A percentile compares a stretch with the other conserved stretches of the same genome.
Conservation (phyloP, 2,888 invertebrate species). For the Rhingia campestris region DNA sequence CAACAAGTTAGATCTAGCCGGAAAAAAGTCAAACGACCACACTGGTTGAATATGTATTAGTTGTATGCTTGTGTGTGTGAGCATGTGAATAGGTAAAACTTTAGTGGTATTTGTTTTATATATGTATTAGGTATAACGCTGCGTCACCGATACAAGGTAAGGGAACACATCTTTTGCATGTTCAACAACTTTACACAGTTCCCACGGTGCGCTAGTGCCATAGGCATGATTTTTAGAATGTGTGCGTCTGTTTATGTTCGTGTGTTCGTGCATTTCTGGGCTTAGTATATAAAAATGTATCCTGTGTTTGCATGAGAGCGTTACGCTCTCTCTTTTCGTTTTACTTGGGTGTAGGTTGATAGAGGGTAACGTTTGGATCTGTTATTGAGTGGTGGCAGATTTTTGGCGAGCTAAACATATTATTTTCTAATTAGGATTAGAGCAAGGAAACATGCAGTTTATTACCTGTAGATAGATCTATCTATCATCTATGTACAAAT, state of each 20-base stretch:
- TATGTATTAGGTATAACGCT: too few relatives aligned
- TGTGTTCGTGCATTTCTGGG: neutral
- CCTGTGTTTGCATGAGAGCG: constrained; percentile 4
- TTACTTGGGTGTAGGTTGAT: constrained; percentile 31
- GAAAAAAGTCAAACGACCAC: too few relatives aligned
- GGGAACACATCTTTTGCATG: constrained; percentile 21
- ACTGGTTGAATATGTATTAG: too few relatives aligned
- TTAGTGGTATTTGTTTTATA: too few relatives aligned
- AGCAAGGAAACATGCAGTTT: constrained; percentile 5
- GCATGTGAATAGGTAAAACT: too few relatives aligned
- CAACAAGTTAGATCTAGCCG: too few relatives aligned
- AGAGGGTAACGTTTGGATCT: constrained; percentile 36
- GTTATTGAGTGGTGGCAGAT: constrained; percentile 26
- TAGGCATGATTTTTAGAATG: neutral
- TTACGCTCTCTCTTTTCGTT: neutral
- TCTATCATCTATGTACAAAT: neutral
- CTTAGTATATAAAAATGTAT: constrained; percentile 1
- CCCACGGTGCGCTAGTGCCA: neutral
- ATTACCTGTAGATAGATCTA: neutral
- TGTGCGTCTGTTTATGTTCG: neutral
- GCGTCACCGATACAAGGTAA: constrained; percentile 24
- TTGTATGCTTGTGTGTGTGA: too few relatives aligned
- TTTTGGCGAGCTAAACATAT: constrained; percentile 29
- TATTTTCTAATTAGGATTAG: constrained; percentile 15
- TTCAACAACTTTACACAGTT: constrained; percentile 15